Conservation (phyloP, 2,797 vertebrate genomes). For the Tinamus major region DNA sequence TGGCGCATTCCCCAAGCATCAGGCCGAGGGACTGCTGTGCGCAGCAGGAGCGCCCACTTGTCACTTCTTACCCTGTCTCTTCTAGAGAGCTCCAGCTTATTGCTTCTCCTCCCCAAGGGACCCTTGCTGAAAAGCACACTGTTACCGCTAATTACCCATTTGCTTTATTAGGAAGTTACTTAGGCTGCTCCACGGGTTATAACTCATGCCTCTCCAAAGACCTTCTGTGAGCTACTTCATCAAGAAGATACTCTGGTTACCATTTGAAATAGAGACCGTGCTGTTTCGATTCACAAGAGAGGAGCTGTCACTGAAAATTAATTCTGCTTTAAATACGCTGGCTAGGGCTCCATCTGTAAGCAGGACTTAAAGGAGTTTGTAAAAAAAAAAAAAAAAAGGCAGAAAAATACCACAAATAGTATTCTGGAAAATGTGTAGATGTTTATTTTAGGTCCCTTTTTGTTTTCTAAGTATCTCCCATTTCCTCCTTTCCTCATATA, state of each 20-base stretch:
- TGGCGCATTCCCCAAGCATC: background rate
- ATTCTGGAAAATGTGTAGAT: background rate
- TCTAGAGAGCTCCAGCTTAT: background rate
- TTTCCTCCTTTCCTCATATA: background rate
- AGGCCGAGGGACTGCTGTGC: background rate
- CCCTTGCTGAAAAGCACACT: background rate
- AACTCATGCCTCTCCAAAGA: background rate
- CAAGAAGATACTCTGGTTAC: constrained; percentile 1
- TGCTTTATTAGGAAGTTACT: constrained; percentile 11
- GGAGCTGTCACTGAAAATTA: constrained; percentile 38
- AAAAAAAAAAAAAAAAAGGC: background rate
- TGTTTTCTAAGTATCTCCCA: background rate
- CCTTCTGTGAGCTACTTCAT: background rate
- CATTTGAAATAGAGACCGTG: constrained; percentile 8
- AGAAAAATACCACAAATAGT: background rate
- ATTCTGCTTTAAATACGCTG: constrained; percentile 31
- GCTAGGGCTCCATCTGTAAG: constrained; percentile 16
- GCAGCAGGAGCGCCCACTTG: background rate
- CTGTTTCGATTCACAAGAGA: constrained; percentile 14
- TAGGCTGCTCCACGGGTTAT: background rate
- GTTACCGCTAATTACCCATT: constrained; percentile 7
- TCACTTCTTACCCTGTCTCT: background rate
- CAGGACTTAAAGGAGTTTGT: background rate
- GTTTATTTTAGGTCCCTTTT: background rate
- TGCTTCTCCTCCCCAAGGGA: background rate